Base-by-base conservation (phyloP, 2,888 invertebrate genomes). In the Liposcelis brunnea region DNA sequence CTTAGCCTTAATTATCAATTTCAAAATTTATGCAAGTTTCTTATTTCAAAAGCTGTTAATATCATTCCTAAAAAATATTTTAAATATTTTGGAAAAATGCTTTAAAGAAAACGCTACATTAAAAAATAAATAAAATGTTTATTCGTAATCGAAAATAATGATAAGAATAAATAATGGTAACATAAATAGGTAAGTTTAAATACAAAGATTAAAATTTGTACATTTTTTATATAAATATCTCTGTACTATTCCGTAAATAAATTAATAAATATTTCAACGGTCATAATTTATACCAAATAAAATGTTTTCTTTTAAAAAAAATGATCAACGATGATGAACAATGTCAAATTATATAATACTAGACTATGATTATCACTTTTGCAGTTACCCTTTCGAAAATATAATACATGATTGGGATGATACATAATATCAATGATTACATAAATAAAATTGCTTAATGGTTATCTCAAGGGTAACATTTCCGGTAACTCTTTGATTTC, bases 181-280 rank as follows among this genome's bases (percentile, higher is more conserved):
- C 16, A 37, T 18, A 37, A 37, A 37, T 37, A 16, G 19, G 19
- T 38, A 38, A 38, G 5, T 14, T 7, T 6, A 7, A 14, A 38
- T 38, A 38, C 10, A 14, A 38, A 14, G 19, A n/a, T n/a, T n/a
- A 38, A 38, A 38, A 38, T 18, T 12, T 35, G 35, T 12, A 15
- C 35, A 15, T 35, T 10, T 26, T 26, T 26, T 6, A 26, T 26
- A 6, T 26, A 26, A 26, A 26, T n/a, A 26, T 26, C 26, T 26
- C 8, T 26, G 26, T 26, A 4, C 5, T 26, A 26, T 26, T 4
- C 26, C 26, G 8, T 26, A 26, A 26, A 26, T 31, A 26, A 31
- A 42, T 42, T 31, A 31, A 26, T 42, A 42, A 42, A 26, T 42
- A 42, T n/a, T n/a, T n/a, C n/a, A 26, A 21, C 42, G 19, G 14